phyloP scores from a whole-genome alignment of 2,888 invertebrate genomes.

The Chydorus sphaericus region DNA sequence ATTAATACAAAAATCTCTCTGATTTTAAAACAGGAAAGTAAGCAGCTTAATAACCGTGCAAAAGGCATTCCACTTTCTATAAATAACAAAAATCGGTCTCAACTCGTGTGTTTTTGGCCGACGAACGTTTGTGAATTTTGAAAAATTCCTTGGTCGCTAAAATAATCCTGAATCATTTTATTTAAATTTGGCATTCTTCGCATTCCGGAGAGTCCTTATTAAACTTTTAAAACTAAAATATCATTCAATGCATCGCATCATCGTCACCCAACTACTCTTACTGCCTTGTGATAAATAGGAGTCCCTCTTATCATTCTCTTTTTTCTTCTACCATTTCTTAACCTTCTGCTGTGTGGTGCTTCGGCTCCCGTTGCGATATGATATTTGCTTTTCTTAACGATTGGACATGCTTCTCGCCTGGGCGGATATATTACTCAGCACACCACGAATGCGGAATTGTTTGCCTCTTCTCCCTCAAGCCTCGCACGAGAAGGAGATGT shows the following conservation, averaged over 20 bases:
- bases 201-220: too few species aligned
- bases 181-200: too few species aligned
- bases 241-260: background rate
- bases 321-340: background rate
- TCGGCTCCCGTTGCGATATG: slow-evolving; percentile 1
- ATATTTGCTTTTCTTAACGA: slow-evolving; percentile 2
- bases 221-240: background rate
- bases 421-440: slow-evolving; percentile 1
- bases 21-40: too few species aligned
- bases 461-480: background rate
- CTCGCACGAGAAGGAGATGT: background rate
- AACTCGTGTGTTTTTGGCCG: too few species aligned
- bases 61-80: too few species aligned
- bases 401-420: background rate
- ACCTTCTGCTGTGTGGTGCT: background rate
- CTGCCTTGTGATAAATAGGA: slow-evolving; percentile 1
- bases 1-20: too few species aligned
- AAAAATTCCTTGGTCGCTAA: too few species aligned
- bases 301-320: background rate
- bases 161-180: too few species aligned
- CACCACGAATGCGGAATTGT: background rate
- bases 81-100: too few species aligned
- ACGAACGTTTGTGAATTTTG: too few species aligned
- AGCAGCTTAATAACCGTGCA: too few species aligned
- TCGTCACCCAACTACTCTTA: background rate